Evolutionary conservation across 2,113 vertebrate genomes (phyloP), one percentile per base, ranked within the genome.

Genomic region (Trinectes maculatus): DNA sequence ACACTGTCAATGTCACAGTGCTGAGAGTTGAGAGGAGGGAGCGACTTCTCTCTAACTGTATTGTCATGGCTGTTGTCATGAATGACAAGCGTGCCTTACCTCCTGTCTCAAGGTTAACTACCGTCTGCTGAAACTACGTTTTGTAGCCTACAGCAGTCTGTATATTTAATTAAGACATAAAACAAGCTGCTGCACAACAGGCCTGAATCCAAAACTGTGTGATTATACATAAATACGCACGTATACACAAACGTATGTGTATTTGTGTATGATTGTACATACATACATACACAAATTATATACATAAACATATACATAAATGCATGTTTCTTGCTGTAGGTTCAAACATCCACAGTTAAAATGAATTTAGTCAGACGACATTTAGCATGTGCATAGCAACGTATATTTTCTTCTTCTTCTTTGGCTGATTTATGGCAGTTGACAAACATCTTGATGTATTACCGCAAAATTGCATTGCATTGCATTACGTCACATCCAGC

Each of bases 21-120:
- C 46, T 53, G 29, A 44, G 51, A 34, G 69, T 79, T 71, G 34
- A 55, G 5, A 3, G 5, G 26, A 49, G 47, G 59, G 52, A 52
- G 40, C 19, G 53, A 60, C 49, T 66, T 47, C 8, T 29, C 33
- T 60, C 40, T 36, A 1, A 47, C 58, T 55, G 37, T 31, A 12
- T 16, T 13, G 3, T 66, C 71, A 18, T 8, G 26, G 49, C 60
- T 37, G 68, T 29, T 43, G 48, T 24, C 12, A 13, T 36, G 44
- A 66, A 71, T 69, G 53, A 74, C 36, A 58, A 61, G 65, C 53
- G 53, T 36, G 54, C 40, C 65, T 87, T 62, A 52, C 62, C 69
- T 74, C n/a, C 11, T 16, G 56, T 39, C 34, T 42, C 54, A 79
- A 84, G 81, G 74, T 79, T 59, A 66, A 39, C 72, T 24, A 4